Evolutionary conservation across 2,888 invertebrate genomes (phyloP).

Genomic region (Slavum lentiscoides): DNA sequence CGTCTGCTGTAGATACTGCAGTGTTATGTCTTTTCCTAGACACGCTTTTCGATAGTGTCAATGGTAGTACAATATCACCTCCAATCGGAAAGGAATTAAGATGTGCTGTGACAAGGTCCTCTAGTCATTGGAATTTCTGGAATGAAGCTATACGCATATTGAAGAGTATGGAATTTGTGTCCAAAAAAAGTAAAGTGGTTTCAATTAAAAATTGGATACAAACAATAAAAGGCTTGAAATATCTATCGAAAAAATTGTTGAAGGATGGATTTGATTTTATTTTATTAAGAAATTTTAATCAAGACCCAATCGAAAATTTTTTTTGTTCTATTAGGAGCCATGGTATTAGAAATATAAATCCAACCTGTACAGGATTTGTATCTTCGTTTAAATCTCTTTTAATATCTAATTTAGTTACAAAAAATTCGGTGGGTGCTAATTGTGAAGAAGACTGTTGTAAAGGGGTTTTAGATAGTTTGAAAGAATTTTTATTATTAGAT

Average conservation of each 20-base stretch:
- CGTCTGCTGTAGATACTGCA: too few species aligned
- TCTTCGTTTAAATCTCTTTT: too few species aligned
- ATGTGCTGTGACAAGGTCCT: not conserved
- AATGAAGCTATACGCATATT: not conserved
- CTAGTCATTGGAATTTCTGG: conserved; percentile 4
- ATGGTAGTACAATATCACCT: not conserved
- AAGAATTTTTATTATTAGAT: not conserved
- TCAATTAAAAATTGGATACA: not conserved
- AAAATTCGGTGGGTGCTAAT: too few species aligned
- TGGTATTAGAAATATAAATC: too few species aligned
- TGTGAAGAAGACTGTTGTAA: too few species aligned
- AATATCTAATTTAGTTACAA: too few species aligned
- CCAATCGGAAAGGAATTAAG: too few species aligned
- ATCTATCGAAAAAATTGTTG: not conserved
- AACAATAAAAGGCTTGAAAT: not conserved
- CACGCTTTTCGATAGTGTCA: not conserved
- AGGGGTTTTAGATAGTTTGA: not conserved
- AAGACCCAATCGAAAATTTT: not conserved
- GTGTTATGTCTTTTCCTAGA: not conserved
- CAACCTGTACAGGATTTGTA: too few species aligned
- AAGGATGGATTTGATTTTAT: not conserved
- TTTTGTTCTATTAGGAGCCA: too few species aligned
- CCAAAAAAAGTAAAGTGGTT: not conserved
- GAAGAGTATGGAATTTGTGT: not conserved
- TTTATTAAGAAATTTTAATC: not conserved